Evolutionary conservation across 2,888 invertebrate species (phyloP).

Genomic region (Endomychus coccineus): DNA sequence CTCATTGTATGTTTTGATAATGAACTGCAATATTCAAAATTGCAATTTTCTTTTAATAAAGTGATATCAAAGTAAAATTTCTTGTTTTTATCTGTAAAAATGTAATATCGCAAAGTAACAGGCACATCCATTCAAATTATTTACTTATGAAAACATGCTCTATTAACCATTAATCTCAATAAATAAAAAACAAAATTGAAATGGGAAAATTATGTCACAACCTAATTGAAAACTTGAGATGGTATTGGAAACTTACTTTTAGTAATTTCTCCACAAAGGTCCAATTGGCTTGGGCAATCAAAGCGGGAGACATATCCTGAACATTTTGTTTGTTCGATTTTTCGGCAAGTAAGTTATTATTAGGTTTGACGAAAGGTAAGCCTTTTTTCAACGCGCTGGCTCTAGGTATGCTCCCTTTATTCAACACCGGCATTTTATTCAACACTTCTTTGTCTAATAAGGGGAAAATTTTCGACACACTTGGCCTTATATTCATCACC

Average conservation of each 20-base stretch:
- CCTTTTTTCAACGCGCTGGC: constrained; percentile 39
- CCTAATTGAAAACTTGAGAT: too few relatives aligned
- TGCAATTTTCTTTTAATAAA: too few relatives aligned
- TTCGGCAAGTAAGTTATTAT: constrained; percentile 21
- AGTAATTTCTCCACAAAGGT: constrained; percentile 95
- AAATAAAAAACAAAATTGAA: too few relatives aligned
- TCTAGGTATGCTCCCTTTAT: constrained; percentile 43
- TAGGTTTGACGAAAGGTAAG: constrained; percentile 24
- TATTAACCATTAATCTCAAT: too few relatives aligned
- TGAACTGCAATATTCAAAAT: too few relatives aligned
- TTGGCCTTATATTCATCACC: constrained; percentile 59
- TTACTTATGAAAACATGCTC: too few relatives aligned
- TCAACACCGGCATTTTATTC: constrained; percentile 61
- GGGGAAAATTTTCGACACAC: constrained; percentile 64
- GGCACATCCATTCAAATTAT: too few relatives aligned
- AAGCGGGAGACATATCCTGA: constrained; percentile 71
- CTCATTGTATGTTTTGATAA: too few relatives aligned
- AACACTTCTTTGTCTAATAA: constrained; percentile 68
- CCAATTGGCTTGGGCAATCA: constrained; percentile 94
- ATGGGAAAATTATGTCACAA: too few relatives aligned
- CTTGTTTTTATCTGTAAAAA: too few relatives aligned
- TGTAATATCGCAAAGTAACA: too few relatives aligned
- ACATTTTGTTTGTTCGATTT: constrained; percentile 26
- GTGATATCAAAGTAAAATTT: too few relatives aligned
- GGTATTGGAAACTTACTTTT: constrained; percentile 57